Conservation (phyloP, 1,140 invertebrate genomes). For the Pteromalus puparum region DNA sequence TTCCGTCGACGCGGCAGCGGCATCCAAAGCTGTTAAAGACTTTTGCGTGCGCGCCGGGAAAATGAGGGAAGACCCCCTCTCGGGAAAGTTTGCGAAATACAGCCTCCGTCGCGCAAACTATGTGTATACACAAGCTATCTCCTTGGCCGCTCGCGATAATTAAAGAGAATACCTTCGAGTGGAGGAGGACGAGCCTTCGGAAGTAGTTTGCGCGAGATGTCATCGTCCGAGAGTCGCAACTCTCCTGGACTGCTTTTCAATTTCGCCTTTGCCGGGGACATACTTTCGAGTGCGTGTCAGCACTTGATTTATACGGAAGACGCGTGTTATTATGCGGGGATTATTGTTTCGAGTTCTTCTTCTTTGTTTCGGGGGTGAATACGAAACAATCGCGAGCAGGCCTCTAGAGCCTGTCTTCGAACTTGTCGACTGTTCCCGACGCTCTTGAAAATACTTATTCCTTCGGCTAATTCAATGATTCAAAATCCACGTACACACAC, state of each 20-base stretch:
- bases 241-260: constrained; percentile 2
- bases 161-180: constrained; percentile 32
- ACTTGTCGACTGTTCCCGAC: too few species aligned
- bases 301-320: too few species aligned
- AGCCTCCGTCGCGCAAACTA: constrained; percentile 1
- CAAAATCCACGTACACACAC: too few species aligned
- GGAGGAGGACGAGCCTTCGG: not conserved
- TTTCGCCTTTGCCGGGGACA: not conserved
- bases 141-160: constrained; percentile 13
- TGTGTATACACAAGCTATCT: not conserved
- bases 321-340: too few species aligned
- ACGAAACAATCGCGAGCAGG: constrained; percentile 31
- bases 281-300: not conserved
- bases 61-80: not conserved
- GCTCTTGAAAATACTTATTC: too few species aligned
- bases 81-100: constrained; percentile 31
- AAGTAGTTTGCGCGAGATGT: not conserved
- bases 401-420: constrained; percentile 29
- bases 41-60: not conserved
- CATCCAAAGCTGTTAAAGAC: constrained; percentile 37
- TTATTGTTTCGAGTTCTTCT: constrained; percentile 21
- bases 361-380: not conserved
- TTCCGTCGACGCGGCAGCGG: not conserved
- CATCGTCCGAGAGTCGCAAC: not conserved
- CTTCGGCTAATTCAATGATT: too few species aligned